These are phyloP conservation scores for Conopomorpha cramerella DNA, from an alignment of 1,140 invertebrate genomes.

Conservation along the genomic window DNA sequence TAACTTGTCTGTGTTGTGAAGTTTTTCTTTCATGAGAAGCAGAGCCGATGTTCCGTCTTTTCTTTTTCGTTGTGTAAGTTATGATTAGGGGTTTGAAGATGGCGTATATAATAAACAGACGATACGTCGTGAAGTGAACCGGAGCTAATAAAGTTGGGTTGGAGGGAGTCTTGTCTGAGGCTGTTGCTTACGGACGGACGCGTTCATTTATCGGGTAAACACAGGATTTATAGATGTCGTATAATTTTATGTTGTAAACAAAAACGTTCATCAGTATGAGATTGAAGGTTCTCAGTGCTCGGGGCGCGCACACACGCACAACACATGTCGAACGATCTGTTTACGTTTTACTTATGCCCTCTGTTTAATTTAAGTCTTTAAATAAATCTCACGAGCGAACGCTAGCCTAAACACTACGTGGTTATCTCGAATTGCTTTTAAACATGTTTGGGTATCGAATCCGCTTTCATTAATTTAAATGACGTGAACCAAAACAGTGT, in stretches of 20 bases:
- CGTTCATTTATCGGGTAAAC: slow-evolving; percentile 44
- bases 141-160: slow-evolving; percentile 10
- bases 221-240: slow-evolving; percentile 54
- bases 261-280: slow-evolving; percentile 17
- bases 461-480: no score
- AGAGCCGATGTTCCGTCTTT: no score
- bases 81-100: no score
- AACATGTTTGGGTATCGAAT: not conserved
- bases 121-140: not conserved
- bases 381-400: not conserved
- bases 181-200: slow-evolving; percentile 18
- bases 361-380: not conserved
- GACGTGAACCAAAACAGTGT: no score
- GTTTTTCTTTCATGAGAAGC: no score
- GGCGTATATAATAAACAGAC: no score
- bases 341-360: not conserved
- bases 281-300: not conserved
- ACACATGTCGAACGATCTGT: not conserved
- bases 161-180: slow-evolving; percentile 15
- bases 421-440: not conserved
- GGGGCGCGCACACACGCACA: not conserved
- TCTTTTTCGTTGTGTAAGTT: no score
- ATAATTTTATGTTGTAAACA: slow-evolving; percentile 59
- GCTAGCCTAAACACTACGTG: not conserved
- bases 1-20: no score